Base-by-base conservation (phyloP, 2,888 invertebrate species). In the Nomada fabriciana region DNA sequence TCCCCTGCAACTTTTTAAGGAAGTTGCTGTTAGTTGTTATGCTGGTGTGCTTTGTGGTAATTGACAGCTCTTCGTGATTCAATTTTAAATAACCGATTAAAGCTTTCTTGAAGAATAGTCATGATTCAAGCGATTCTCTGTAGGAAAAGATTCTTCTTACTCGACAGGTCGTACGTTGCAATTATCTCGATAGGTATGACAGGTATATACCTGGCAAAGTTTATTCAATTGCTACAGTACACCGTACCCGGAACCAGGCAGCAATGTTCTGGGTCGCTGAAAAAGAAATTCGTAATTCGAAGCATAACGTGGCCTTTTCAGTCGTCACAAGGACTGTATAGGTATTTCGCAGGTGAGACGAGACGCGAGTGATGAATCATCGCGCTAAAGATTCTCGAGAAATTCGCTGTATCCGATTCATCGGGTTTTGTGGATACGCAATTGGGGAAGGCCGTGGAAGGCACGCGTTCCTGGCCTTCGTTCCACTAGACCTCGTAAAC, bases 371-470 rank as follows among this genome's bases (percentile, higher is more conserved):
- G 57, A 36, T 82, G 82, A 83, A 76, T 83, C 82, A 83, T 23
- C 73, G 29, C 25, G 70, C 76, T 75, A 76, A 82, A 59, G 68
- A 76, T 80, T 76, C 75, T n/a, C 47, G 25, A 69, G 80, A 75
- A 80, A 68, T 75, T 79, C 79, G 25, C 59, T 59, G 61, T 53
- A 29, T 61, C 23, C 73, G 73, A 76, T 82, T 72, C 59, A 68
- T 64, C 53, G 61, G n/a, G 59, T 73, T 82, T 82, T 61, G 73
- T 69, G n/a, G 53, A n/a, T 79, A 67, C 67, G 52, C 65, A 52
- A 69, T 77, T 64, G 70, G 82, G 68, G 61, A 77, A 82, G 74
- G 67, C 53, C 77, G 59, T 11, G 13, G 20, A 55, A n/a, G 20
- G 53, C 29, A 43, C 63, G 11, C 57, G 36, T 29, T 65, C n/a